Conservation (phyloP, 2,888 invertebrate genomes). For the Syritta pipiens region DNA sequence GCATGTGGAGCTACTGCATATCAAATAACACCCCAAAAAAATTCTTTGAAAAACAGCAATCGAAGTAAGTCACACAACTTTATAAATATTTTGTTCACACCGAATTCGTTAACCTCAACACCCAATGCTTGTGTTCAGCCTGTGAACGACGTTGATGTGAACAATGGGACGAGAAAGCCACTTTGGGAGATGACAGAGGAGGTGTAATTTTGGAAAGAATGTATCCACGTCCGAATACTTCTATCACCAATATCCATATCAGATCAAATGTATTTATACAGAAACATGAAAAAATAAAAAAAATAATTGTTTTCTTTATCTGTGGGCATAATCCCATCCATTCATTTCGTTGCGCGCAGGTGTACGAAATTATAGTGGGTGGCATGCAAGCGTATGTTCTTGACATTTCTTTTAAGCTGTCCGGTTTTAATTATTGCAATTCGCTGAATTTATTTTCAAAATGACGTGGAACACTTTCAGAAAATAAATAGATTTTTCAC, state of each 20-base stretch:
- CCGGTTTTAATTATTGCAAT: slow-evolving; percentile 42
- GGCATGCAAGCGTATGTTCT: slow-evolving; percentile 12
- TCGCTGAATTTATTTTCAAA: slow-evolving; percentile 31
- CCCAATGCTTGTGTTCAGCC: not conserved
- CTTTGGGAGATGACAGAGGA: too few species aligned
- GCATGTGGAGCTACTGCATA: too few species aligned
- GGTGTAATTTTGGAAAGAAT: not conserved
- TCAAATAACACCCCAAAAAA: too few species aligned
- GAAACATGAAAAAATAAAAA: slow-evolving; percentile 10
- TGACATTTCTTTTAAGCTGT: slow-evolving; percentile 28
- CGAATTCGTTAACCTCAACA: too few species aligned
- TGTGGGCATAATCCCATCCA: not conserved
- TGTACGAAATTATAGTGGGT: slow-evolving; percentile 15
- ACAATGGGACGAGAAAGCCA: too few species aligned
- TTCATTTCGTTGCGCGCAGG: slow-evolving; percentile 4
- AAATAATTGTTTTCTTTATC: slow-evolving; percentile 30
- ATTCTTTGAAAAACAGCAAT: too few species aligned
- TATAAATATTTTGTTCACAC: too few species aligned
- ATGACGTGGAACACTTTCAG: slow-evolving; percentile 1
- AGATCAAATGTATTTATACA: slow-evolving; percentile 36
- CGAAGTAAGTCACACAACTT: too few species aligned
- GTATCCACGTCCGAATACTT: not conserved
- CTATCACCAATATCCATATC: slow-evolving; percentile 3
- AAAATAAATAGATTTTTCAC: slow-evolving; percentile 10
- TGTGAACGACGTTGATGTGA: not conserved